Evolutionary conservation across 2,797 vertebrate species (phyloP), one percentile per base, ranked within the genome.

Genomic region (Oryzias dopingdopingensis): DNA sequence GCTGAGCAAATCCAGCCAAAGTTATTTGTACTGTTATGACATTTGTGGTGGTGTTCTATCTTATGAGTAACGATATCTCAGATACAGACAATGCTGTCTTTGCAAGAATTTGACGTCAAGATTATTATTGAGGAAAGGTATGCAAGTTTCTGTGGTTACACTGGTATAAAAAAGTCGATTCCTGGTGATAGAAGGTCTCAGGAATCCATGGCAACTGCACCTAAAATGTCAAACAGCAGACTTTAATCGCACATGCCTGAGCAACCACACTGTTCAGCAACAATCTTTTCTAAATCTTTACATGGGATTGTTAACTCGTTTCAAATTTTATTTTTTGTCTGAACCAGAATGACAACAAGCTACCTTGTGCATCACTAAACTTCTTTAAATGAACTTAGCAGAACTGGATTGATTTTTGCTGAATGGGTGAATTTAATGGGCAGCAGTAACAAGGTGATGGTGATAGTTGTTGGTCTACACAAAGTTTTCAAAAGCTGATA

Each of bases 171-270:
- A 44, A 40, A 75, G 59, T 65, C 51, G 44, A 71, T 76, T 65
- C 66, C 68, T 52, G 72, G 67, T 62, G 60, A 70, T 75, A 83
- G 71, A 56, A 84, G 65, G 67, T 71, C 76, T 62, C 32, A 16
- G 75, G 77, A 76, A 76, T 72, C 89, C 80, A 88, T 87, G 67
- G 83, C 71, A 89, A 89, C 89, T 45, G 71, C 63, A 77, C 66
- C 62, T 70, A 82, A 84, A 88, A 88, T 86, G 85, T 84, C 86
- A 89, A 83, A 83, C 6, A 46, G 45, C 67, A 71, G 70, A 76
- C 53, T 64, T 65, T 62, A 56, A 75, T 68, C 52, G 62, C 24
- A 63, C 52, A 24, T 60, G 54, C 49, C 16, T 2, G 37, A 65
- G 17, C 54, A 45, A 68, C 62, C 72, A 68, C 60, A 47, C 54